Evolutionary conservation across 2,113 vertebrate genomes (phyloP).

Genomic region (Xiphophorus maculatus): DNA sequence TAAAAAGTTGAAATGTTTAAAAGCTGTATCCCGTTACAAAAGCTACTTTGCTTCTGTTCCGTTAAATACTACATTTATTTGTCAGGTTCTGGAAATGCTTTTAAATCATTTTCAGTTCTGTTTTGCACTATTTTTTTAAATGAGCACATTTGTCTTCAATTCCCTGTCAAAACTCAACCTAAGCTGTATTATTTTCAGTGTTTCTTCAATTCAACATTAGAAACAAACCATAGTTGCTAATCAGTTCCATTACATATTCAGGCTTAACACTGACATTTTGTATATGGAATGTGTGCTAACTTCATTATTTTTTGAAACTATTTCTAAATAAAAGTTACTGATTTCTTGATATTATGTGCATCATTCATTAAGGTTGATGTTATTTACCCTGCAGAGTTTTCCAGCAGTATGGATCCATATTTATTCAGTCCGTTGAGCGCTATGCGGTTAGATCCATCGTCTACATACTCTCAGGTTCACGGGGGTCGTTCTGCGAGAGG

Average conservation of each 20-base stretch:
- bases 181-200: conserved; percentile 54
- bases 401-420: neutral
- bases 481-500: too few relatives aligned
- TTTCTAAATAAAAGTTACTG: conserved; percentile 85
- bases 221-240: conserved; percentile 59
- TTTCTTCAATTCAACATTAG: conserved; percentile 65
- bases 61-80: conserved; percentile 19
- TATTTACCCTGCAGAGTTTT: neutral
- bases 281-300: conserved; percentile 84
- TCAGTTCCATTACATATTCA: conserved; percentile 70
- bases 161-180: conserved; percentile 30
- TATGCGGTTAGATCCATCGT: too few relatives aligned
- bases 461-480: too few relatives aligned
- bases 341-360: conserved; percentile 67
- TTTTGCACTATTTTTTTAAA: conserved; percentile 30
- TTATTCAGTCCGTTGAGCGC: neutral
- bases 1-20: conserved; percentile 61
- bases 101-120: conserved; percentile 1
- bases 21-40: conserved; percentile 49
- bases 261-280: conserved; percentile 80
- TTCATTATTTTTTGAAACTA: conserved; percentile 84
- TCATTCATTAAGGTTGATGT: conserved; percentile 5
- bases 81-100: conserved; percentile 1
- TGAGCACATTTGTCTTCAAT: conserved; percentile 30
- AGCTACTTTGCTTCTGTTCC: conserved; percentile 25